phyloP scores from a whole-genome alignment of 2,888 invertebrate species.

The Allygus modestus region DNA sequence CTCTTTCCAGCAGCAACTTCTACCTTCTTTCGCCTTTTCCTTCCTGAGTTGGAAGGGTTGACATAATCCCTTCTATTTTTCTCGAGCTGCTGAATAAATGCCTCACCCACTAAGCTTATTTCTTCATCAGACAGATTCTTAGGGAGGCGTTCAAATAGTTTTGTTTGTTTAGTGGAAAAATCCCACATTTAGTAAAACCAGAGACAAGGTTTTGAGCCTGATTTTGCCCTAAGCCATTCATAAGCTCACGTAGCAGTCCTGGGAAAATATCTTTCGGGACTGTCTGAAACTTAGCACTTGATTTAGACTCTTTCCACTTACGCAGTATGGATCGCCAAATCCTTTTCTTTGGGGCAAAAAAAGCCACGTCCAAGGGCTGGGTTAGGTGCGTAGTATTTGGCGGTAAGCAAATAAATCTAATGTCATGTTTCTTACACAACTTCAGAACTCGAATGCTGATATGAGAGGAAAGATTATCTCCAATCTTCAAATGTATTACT shows the following conservation, averaged over 20 bases:
- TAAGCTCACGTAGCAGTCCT: slow-evolving; percentile 36
- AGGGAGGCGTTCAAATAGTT: slow-evolving; percentile 25
- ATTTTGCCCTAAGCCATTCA: not conserved
- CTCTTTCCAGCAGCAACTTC: slow-evolving; percentile 54
- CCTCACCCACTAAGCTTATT: slow-evolving; percentile 53
- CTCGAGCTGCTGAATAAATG: slow-evolving; percentile 53
- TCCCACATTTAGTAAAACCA: slow-evolving; percentile 42
- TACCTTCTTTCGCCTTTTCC: slow-evolving; percentile 54
- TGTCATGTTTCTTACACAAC: not conserved
- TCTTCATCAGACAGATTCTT: slow-evolving; percentile 45
- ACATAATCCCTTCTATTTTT: slow-evolving; percentile 50
- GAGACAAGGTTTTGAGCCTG: slow-evolving; percentile 31
- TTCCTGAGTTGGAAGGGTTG: slow-evolving; percentile 35
- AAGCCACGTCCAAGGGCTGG: slow-evolving; percentile 69
- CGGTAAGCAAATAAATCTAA: not conserved
- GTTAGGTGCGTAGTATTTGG: slow-evolving; percentile 50
- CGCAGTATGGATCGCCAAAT: slow-evolving; percentile 66
- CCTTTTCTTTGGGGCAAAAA: slow-evolving; percentile 64
- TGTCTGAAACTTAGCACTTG: slow-evolving; percentile 34
- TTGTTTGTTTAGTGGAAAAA: slow-evolving; percentile 44
- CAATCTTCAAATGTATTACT: slow-evolving; percentile 71
- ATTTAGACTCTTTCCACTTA: slow-evolving; percentile 61
- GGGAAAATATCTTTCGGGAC: slow-evolving; percentile 40
- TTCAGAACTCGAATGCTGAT: not conserved
- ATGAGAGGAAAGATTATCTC: slow-evolving; percentile 56